A percentile compares a stretch with the other conserved stretches of the same genome.
Evolutionary conservation across 2,888 invertebrate species (phyloP).

Genomic region (Chymomyza procnemis): DNA sequence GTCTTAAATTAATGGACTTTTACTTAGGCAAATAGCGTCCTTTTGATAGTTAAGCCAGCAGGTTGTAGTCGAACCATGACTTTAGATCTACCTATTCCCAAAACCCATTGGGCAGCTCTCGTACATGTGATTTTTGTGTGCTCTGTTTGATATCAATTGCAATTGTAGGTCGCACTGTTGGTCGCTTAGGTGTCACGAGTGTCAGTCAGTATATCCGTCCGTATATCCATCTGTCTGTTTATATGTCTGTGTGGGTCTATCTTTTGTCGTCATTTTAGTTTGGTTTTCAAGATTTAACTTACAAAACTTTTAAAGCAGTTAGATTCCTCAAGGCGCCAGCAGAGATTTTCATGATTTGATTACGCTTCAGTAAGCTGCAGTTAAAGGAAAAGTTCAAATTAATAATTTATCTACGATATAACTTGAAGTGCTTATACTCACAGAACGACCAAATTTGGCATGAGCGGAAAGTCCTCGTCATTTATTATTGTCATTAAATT

Average conservation of each 20-base stretch:
- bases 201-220: conserved; percentile 24
- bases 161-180: conserved; percentile 38
- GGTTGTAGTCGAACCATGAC: too few species aligned
- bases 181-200: conserved; percentile 9
- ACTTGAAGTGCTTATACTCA: not conserved
- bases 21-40: too few species aligned
- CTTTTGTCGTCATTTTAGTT: conserved; percentile 5
- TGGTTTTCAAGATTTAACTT: conserved; percentile 81
- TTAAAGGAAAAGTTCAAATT: conserved; percentile 33
- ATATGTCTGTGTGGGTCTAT: conserved; percentile 12
- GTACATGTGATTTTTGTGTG: not conserved
- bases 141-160: conserved; percentile 46
- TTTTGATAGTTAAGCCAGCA: too few species aligned
- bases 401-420: not conserved
- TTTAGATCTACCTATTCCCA: too few species aligned
- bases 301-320: conserved; percentile 90
- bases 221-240: conserved; percentile 20
- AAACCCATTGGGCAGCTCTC: too few species aligned
- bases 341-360: conserved; percentile 89
- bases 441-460: conserved; percentile 84
- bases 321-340: conserved; percentile 88
- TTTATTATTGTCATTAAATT: conserved; percentile 86
- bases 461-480: conserved; percentile 84
- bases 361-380: conserved; percentile 90
- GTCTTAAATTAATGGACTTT: too few species aligned